Evolutionary conservation across 1,140 invertebrate species (phyloP).

Genomic region (Aethina tumida): DNA sequence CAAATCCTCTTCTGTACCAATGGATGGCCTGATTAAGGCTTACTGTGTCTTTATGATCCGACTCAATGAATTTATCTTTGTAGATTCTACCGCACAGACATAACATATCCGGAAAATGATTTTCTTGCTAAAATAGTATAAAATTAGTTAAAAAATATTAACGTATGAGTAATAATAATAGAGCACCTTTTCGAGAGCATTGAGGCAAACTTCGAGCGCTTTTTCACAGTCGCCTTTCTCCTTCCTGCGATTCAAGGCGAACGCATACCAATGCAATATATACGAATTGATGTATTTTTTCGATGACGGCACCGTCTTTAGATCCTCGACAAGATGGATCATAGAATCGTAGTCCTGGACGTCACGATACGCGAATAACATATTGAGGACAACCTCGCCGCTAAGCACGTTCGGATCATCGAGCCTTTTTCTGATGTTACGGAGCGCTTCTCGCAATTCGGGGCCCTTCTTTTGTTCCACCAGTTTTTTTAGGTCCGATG

Average conservation of each 20-base stretch:
- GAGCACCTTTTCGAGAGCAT: slow-evolving; percentile 65
- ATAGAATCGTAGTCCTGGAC: slow-evolving; percentile 97
- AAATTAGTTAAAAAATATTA: slow-evolving; percentile 3
- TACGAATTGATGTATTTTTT: slow-evolving; percentile 83
- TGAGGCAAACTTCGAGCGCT: slow-evolving; percentile 83
- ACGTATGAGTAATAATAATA: not conserved
- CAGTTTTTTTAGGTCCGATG: slow-evolving; percentile 87
- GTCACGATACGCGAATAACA: slow-evolving; percentile 85
- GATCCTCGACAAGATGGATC: slow-evolving; percentile 92
- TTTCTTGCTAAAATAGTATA: slow-evolving; percentile 57
- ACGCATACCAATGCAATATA: slow-evolving; percentile 90
- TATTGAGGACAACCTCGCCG: slow-evolving; percentile 86
- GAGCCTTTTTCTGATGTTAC: slow-evolving; percentile 83
- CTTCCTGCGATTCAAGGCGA: slow-evolving; percentile 93
- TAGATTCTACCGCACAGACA: slow-evolving; percentile 97
- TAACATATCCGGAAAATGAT: slow-evolving; percentile 93
- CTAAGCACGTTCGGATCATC: slow-evolving; percentile 96
- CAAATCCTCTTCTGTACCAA: slow-evolving; percentile 98
- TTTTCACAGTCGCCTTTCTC: slow-evolving; percentile 89
- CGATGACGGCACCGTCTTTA: slow-evolving; percentile 85
- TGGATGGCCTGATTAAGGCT: slow-evolving; percentile 88
- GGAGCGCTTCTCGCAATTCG: slow-evolving; percentile 75
- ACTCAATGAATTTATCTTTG: slow-evolving; percentile 98
- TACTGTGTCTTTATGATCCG: slow-evolving; percentile 78
- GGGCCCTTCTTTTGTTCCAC: slow-evolving; percentile 78